These are phyloP conservation scores for Dasyprocta punctata DNA, from an alignment of 2,113 vertebrate species.

Conservation along the genomic window DNA sequence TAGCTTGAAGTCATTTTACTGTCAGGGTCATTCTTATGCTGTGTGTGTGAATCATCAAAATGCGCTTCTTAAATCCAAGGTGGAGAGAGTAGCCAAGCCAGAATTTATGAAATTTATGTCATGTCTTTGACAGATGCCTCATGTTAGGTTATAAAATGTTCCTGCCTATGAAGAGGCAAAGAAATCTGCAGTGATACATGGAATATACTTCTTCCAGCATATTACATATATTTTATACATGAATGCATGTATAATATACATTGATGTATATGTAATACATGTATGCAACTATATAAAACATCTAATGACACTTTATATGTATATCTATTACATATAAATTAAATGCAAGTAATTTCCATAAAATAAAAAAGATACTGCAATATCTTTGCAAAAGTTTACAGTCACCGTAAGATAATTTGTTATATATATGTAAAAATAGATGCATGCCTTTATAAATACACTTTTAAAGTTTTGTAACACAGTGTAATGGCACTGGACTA, in stretches of 20 bases:
- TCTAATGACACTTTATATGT: not conserved
- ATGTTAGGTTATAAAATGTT: constrained; percentile 40
- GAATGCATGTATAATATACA: not conserved
- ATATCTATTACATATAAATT: not conserved
- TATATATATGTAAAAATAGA: not conserved
- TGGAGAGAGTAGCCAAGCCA: not conserved
- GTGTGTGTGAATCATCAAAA: constrained; percentile 66
- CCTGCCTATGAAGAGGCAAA: constrained; percentile 38
- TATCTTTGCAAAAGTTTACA: not conserved
- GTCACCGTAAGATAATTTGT: not conserved
- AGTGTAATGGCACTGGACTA: not conserved
- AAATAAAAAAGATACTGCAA: not conserved
- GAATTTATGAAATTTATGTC: constrained; percentile 58
- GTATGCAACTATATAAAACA: not conserved
- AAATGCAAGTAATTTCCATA: not conserved
- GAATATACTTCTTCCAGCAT: not conserved
- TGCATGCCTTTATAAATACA: not conserved
- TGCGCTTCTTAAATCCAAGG: constrained; percentile 51
- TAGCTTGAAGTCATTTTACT: constrained; percentile 1
- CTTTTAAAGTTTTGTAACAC: not conserved
- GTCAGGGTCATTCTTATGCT: not conserved
- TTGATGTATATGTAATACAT: not conserved
- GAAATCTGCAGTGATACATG: not conserved
- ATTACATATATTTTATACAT: not conserved
- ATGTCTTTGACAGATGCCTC: constrained; percentile 23